Evolutionary conservation across 2,888 invertebrate species (phyloP).

Genomic region (Hypolimnas misippus): DNA sequence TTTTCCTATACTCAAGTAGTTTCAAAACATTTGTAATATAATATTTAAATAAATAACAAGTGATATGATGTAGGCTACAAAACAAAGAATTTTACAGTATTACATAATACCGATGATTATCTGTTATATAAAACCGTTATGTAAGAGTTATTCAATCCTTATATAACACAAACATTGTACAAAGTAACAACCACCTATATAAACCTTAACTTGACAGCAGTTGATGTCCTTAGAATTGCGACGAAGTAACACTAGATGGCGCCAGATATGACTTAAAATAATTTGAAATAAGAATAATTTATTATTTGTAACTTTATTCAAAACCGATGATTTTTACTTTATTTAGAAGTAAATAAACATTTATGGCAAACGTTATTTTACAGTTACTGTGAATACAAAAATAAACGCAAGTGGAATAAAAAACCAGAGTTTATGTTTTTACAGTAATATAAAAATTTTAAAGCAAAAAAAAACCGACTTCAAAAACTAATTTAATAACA

Average conservation of each 20-base stretch:
- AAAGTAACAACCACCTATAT: conserved; percentile 24
- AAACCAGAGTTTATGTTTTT: no score
- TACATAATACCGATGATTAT: conserved; percentile 18
- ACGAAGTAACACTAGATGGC: conserved; percentile 29
- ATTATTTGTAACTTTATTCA: no score
- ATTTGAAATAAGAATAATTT: not conserved
- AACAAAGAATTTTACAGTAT: conserved; percentile 4
- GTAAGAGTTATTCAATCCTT: conserved; percentile 31
- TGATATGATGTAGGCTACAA: no score
- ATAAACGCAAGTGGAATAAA: no score
- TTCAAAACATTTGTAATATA: not conserved
- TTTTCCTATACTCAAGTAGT: not conserved
- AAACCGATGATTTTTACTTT: no score
- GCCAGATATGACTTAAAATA: not conserved
- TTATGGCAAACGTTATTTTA: not conserved
- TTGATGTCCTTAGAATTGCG: conserved; percentile 16
- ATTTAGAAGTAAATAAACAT: not conserved
- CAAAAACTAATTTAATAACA: no score
- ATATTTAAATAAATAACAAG: not conserved
- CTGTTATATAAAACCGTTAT: conserved; percentile 23
- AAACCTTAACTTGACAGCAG: conserved; percentile 27
- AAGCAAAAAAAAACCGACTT: no score
- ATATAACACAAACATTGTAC: conserved; percentile 23
- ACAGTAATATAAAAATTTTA: no score
- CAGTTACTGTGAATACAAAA: no score